Conservation (phyloP, 2,888 invertebrate genomes). For the Cantharis nigra region DNA sequence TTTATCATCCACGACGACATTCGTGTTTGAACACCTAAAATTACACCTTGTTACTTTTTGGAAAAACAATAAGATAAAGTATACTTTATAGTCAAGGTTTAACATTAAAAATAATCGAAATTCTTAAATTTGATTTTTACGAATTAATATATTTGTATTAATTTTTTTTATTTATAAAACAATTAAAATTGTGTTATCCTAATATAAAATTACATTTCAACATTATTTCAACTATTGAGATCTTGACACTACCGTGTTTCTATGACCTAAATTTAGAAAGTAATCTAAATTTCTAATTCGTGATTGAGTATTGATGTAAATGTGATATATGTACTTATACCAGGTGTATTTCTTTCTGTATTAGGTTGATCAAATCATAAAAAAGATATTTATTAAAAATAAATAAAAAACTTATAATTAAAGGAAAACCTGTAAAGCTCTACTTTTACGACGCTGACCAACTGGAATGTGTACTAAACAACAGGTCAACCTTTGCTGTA, state of each 20-base stretch:
- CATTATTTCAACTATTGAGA: background rate
- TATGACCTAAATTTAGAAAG: background rate
- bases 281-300: background rate
- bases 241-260: background rate
- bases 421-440: background rate
- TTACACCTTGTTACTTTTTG: background rate
- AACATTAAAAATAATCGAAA: no score
- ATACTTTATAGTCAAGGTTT: background rate
- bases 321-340: background rate
- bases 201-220: background rate
- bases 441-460: background rate
- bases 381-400: no score
- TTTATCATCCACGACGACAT: background rate
- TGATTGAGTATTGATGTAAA: background rate
- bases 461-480: background rate
- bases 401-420: background rate
- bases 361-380: no score
- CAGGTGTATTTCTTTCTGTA: no score
- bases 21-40: background rate
- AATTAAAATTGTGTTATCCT: background rate
- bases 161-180: background rate
- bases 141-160: no score
- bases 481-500: background rate
- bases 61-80: background rate
- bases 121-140: no score